A percentile compares a stretch with the other conserved stretches of the same genome.
These are phyloP conservation scores for Cydia fagiglandana DNA, from an alignment of 1,140 invertebrate genomes.

Conservation along the genomic window DNA sequence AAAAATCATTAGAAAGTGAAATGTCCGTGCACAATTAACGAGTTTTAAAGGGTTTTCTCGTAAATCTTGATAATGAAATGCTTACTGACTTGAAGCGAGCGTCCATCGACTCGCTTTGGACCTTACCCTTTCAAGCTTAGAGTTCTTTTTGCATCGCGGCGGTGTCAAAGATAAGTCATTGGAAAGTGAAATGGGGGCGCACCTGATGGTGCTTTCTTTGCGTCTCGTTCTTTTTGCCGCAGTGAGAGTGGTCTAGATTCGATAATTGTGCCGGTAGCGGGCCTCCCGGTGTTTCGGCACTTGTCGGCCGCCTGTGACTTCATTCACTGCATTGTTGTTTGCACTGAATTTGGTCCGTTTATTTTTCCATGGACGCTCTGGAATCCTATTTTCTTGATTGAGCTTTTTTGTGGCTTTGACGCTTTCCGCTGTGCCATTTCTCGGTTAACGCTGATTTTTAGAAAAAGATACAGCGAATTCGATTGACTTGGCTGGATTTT, in stretches of 20 bases:
- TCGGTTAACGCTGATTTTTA: neutral
- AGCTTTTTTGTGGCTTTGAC: neutral
- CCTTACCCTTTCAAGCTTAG: constrained; percentile 36
- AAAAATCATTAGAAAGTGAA: constrained; percentile 56
- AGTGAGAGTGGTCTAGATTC: constrained; percentile 77
- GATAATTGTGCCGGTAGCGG: constrained; percentile 74
- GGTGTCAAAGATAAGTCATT: constrained; percentile 62
- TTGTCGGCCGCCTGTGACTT: constrained; percentile 28
- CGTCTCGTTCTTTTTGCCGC: constrained; percentile 76
- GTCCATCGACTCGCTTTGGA: constrained; percentile 34
- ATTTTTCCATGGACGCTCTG: constrained; percentile 18
- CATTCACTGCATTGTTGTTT: constrained; percentile 29
- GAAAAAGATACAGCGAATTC: constrained; percentile 26
- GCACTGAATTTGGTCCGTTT: constrained; percentile 4
- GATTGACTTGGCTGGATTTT: constrained; percentile 21
- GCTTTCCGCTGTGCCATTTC: constrained; percentile 8
- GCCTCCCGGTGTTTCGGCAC: constrained; percentile 46
- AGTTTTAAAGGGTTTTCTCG: constrained; percentile 69
- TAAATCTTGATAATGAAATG: constrained; percentile 74
- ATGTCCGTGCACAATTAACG: constrained; percentile 66
- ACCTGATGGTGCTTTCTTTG: constrained; percentile 75
- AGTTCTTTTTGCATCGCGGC: constrained; percentile 48
- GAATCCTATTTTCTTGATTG: constrained; percentile 23
- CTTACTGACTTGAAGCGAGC: constrained; percentile 44
- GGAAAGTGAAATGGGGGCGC: constrained; percentile 77